These are phyloP conservation scores for Budorcas taxicolor DNA, from an alignment of 2,113 vertebrate species.

Conservation along the genomic window DNA sequence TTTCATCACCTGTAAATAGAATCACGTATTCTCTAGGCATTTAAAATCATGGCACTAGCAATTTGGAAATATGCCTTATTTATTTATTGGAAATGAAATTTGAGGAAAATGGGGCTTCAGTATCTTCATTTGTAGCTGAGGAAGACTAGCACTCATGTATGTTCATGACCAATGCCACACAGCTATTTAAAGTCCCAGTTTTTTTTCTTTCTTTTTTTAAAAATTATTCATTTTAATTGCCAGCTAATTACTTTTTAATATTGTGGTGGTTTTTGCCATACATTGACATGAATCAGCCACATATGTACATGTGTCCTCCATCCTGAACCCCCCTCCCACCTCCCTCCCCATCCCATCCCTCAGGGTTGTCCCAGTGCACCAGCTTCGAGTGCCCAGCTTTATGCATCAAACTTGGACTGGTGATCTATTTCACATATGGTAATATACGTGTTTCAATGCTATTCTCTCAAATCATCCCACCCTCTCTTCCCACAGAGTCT, in stretches of 20 bases:
- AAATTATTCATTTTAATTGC: neutral
- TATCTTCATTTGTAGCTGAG: neutral
- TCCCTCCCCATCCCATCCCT: neutral
- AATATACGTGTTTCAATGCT: neutral
- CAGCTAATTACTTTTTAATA: neutral
- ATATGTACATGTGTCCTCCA: neutral
- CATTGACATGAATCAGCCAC: neutral
- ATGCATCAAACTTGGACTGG: neutral
- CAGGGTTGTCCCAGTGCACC: neutral
- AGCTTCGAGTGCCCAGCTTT: neutral
- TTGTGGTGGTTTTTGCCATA: neutral
- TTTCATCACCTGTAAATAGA: neutral
- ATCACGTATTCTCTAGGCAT: neutral
- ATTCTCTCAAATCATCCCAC: neutral
- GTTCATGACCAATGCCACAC: neutral
- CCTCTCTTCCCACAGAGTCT: neutral
- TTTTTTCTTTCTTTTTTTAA: neutral
- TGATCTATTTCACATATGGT: neutral
- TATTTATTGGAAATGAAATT: neutral
- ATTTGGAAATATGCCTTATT: neutral
- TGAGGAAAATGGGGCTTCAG: neutral
- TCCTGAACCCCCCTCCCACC: rapidly evolving
- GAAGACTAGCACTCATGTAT: neutral
- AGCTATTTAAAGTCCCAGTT: neutral
- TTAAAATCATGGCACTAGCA: neutral